phyloP scores from a whole-genome alignment of 2,797 vertebrate genomes.

The Mormyrus hasselquistii region DNA sequence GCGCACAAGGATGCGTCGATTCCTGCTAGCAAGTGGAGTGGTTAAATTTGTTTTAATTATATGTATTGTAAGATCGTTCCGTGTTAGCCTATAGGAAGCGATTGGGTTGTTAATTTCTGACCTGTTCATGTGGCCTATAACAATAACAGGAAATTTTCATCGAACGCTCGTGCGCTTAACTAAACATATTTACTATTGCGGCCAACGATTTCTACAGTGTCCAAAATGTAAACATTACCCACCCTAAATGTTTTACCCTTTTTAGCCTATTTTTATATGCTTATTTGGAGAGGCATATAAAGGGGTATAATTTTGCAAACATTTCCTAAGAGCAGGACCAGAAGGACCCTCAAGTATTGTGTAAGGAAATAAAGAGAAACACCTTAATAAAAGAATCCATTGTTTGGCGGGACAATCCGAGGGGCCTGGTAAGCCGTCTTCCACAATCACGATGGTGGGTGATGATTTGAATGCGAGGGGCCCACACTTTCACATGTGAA shows the following conservation, averaged over 20 bases:
- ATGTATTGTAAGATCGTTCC: neutral
- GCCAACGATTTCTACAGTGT: constrained; percentile 16
- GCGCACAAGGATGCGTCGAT: neutral
- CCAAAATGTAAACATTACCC: constrained; percentile 41
- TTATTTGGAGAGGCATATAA: constrained; percentile 66
- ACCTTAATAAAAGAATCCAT: constrained; percentile 76
- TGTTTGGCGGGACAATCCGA: constrained; percentile 67
- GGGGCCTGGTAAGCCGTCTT: constrained; percentile 80
- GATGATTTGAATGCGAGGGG: constrained; percentile 82
- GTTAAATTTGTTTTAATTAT: neutral
- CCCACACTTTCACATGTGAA: constrained; percentile 63
- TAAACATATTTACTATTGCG: neutral
- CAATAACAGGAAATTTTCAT: constrained; percentile 1
- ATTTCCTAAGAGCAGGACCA: constrained; percentile 74
- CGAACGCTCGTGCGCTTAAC: neutral
- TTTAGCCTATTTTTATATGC: constrained; percentile 55
- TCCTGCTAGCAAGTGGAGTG: neutral
- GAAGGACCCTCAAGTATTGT: constrained; percentile 74
- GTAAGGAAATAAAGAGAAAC: constrained; percentile 74
- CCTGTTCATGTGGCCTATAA: neutral
- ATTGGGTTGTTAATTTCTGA: constrained; percentile 2
- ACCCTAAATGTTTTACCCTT: constrained; percentile 41
- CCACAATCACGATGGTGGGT: constrained; percentile 71
- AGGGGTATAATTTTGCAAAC: constrained; percentile 89
- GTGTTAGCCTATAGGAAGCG: neutral